Conservation (phyloP, 2,797 vertebrate genomes). For the Gymnothorax javanicus region DNA sequence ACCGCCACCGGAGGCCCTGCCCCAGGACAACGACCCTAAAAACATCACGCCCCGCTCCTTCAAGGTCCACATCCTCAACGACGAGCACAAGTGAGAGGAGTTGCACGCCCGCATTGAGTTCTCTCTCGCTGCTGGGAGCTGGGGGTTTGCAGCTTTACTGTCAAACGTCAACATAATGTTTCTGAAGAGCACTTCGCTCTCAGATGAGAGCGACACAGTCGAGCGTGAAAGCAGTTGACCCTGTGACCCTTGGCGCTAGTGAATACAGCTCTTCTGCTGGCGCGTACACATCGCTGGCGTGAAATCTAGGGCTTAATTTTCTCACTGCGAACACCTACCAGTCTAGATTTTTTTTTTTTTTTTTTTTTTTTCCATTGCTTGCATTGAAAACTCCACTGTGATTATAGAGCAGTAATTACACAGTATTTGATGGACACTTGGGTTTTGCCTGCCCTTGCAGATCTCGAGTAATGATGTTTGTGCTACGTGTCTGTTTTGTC, state of each 20-base stretch:
- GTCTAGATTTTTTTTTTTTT: background rate
- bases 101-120: background rate
- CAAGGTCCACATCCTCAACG: constrained; percentile 95
- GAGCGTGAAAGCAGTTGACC: constrained; percentile 10
- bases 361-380: background rate
- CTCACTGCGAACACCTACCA: background rate
- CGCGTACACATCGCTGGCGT: background rate
- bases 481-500: background rate
- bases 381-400: too few relatives aligned
- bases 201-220: background rate
- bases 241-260: background rate
- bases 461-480: background rate
- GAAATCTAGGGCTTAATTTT: background rate
- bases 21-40: constrained; percentile 81
- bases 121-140: background rate
- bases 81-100: constrained; percentile 92
- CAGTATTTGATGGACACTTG: background rate
- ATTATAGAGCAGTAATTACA: background rate
- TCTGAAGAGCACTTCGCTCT: background rate
- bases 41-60: constrained; percentile 82
- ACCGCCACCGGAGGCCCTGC: constrained; percentile 84
- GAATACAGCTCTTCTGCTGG: background rate
- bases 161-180: constrained; percentile 1
- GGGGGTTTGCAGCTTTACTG: background rate
- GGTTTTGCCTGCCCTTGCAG: background rate